A percentile compares a stretch with the other conserved stretches of the same genome.
phyloP scores from a whole-genome alignment of 2,113 vertebrate species.

The Ochotona curzoniae region DNA sequence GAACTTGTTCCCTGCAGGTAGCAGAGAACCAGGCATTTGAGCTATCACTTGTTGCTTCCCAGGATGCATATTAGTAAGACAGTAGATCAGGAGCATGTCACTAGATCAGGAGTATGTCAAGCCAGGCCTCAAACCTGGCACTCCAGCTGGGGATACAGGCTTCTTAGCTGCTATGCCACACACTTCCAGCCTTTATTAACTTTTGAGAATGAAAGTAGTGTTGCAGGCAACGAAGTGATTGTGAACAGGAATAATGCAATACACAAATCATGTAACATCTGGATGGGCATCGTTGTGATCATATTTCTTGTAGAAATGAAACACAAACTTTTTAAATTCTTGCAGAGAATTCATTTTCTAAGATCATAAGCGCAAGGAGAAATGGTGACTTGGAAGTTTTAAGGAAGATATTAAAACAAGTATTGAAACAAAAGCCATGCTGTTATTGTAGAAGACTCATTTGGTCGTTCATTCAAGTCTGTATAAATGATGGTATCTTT shows the following conservation, averaged over 20 bases:
- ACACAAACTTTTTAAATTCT: not conserved
- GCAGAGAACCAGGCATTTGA: too few relatives aligned
- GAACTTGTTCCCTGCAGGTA: too few relatives aligned
- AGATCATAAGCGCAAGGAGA: slow-evolving; percentile 20
- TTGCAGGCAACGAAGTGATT: slow-evolving; percentile 12
- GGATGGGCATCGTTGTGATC: not conserved
- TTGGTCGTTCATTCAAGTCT: slow-evolving; percentile 6
- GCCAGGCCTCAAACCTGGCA: too few relatives aligned
- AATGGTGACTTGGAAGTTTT: slow-evolving; percentile 41
- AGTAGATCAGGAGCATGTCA: too few relatives aligned
- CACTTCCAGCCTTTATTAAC: not conserved
- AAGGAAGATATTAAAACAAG: slow-evolving; percentile 17
- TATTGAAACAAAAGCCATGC: not conserved
- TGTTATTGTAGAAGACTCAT: slow-evolving; percentile 25
- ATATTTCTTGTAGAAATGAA: slow-evolving; percentile 20
- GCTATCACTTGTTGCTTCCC: too few relatives aligned
- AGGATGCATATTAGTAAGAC: too few relatives aligned
- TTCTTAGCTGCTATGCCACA: too few relatives aligned
- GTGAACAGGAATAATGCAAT: not conserved
- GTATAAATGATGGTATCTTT: slow-evolving; percentile 5
- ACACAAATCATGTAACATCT: not conserved
- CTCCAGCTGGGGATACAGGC: too few relatives aligned
- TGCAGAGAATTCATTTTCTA: slow-evolving; percentile 27
- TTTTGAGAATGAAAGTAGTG: slow-evolving; percentile 41
- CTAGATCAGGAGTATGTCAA: too few relatives aligned